These are phyloP conservation scores for Notoglanidium macrostoma DNA, from an alignment of 2,797 vertebrate species.

Conservation along the genomic window DNA sequence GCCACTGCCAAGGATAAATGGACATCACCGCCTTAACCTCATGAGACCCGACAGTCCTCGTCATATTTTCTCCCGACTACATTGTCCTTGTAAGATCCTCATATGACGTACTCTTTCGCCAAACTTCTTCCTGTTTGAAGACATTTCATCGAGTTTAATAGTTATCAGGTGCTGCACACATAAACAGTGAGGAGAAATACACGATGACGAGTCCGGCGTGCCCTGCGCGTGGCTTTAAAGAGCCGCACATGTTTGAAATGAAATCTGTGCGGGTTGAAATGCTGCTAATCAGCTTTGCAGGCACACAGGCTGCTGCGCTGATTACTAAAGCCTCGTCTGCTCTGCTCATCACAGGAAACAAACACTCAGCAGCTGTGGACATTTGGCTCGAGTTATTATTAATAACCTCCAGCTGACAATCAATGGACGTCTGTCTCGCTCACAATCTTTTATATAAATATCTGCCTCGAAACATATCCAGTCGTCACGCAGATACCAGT, in stretches of 20 bases:
- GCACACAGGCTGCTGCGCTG: slow-evolving; percentile 15
- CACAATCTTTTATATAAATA: neutral
- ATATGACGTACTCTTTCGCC: too few species aligned
- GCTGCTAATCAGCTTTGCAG: slow-evolving; percentile 48
- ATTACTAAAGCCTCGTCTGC: neutral
- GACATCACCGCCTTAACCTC: too few species aligned
- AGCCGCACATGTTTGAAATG: neutral
- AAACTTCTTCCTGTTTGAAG: too few species aligned
- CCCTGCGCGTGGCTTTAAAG: neutral
- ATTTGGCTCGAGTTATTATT: neutral
- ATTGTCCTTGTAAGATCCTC: too few species aligned
- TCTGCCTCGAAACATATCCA: neutral
- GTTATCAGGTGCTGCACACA: too few species aligned
- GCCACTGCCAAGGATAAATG: too few species aligned
- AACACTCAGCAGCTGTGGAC: slow-evolving; percentile 2
- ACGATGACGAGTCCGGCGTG: too few species aligned
- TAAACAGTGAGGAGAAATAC: too few species aligned
- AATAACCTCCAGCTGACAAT: neutral
- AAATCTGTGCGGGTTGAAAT: slow-evolving; percentile 45
- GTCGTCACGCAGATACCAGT: neutral
- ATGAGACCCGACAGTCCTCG: too few species aligned
- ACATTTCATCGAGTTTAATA: too few species aligned
- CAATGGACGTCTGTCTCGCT: neutral
- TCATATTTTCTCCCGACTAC: too few species aligned
- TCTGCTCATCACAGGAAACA: neutral